phyloP scores from a whole-genome alignment of 2,888 invertebrate species.

The Pammene aurita region DNA sequence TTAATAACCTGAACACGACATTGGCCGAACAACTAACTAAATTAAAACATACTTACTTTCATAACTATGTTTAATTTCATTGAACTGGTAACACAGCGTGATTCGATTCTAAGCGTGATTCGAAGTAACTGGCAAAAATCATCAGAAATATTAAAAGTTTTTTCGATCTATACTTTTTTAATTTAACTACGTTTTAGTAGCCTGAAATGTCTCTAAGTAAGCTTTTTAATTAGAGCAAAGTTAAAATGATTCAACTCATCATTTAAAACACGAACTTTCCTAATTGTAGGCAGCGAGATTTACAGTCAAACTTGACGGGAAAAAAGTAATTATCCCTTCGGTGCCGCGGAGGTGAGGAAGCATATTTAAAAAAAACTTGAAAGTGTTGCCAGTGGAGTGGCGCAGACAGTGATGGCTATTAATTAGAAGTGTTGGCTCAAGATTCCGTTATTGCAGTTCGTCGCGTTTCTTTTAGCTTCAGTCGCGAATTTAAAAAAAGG shows the following conservation, averaged over 20 bases:
- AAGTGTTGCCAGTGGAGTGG: conserved; percentile 77
- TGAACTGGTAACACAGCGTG: too few species aligned
- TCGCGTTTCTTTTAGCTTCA: conserved; percentile 55
- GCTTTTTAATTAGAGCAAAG: conserved; percentile 42
- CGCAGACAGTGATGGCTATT: conserved; percentile 82
- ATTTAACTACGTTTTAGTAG: too few species aligned
- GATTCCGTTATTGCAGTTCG: conserved; percentile 78
- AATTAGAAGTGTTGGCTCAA: conserved; percentile 82
- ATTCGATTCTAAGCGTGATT: too few species aligned
- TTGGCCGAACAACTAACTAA: too few species aligned
- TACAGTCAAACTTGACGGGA: conserved; percentile 65
- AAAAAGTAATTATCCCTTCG: conserved; percentile 80
- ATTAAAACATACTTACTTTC: too few species aligned
- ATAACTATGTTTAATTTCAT: too few species aligned
- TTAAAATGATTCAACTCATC: conserved; percentile 52
- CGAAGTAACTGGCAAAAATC: too few species aligned
- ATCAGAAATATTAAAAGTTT: too few species aligned
- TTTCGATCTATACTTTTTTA: too few species aligned
- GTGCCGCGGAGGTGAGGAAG: conserved; percentile 80
- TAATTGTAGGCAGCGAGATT: conserved; percentile 68
- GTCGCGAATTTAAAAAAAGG: conserved; percentile 26
- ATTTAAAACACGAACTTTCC: conserved; percentile 61
- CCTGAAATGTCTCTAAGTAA: conserved; percentile 15
- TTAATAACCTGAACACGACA: too few species aligned
- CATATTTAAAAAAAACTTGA: conserved; percentile 80